Percentiles rank a stretch among this genome's conserved stretches.
These are phyloP conservation scores for Cettia cetti DNA, from an alignment of 2,113 vertebrate genomes.

Conservation along the genomic window DNA sequence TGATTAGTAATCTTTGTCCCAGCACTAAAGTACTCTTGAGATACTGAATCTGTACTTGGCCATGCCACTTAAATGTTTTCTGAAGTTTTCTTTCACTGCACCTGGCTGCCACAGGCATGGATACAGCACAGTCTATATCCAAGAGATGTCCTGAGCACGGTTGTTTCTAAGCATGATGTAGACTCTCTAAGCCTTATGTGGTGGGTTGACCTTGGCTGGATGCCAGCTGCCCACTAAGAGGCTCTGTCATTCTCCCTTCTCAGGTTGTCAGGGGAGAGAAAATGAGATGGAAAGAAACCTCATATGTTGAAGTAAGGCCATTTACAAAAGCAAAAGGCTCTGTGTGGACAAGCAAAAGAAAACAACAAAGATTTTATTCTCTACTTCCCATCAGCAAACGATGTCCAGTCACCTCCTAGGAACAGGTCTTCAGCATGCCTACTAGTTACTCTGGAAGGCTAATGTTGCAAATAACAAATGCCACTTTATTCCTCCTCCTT, in stretches of 20 bases:
- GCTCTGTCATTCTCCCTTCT: neutral
- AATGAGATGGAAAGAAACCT: neutral
- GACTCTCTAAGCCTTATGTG: neutral
- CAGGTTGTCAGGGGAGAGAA: neutral
- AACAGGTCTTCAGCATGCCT: neutral
- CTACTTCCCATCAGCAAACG: neutral
- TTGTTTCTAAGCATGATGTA: neutral
- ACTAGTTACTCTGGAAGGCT: neutral
- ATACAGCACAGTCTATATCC: neutral
- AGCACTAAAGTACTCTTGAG: neutral
- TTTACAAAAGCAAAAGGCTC: neutral
- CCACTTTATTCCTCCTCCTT: fast-evolving
- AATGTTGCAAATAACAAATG: neutral
- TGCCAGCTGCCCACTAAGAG: no score
- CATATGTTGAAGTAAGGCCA: neutral
- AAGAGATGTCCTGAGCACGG: neutral
- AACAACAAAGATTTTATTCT: neutral
- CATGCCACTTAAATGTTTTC: neutral
- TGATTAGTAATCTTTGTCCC: neutral
- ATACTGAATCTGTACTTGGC: neutral
- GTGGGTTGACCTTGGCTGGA: neutral
- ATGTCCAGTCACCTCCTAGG: neutral
- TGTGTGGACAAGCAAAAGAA: neutral
- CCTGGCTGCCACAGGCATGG: neutral
- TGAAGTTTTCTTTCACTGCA: neutral